Base-by-base conservation (phyloP, 2,888 invertebrate species). In the Luffia ferchaultella region DNA sequence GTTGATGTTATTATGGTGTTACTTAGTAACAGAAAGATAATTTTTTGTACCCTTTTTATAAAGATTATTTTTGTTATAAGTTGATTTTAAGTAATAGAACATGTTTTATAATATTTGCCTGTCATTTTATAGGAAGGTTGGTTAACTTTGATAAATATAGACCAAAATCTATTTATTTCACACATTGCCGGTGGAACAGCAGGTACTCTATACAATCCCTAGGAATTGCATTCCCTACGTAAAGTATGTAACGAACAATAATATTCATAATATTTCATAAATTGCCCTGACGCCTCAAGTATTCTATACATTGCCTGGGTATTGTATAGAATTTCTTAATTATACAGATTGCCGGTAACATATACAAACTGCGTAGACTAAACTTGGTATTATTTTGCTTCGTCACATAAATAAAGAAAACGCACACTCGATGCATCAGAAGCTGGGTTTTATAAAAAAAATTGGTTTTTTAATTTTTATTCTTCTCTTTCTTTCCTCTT, bases 81-180 rank as follows among this genome's bases (percentile, higher is more conserved):
- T 16, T 45, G 46, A 45, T 45, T 45, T 45, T 18, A 19, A 45
- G 18, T 17, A 45, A 18, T 7, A 7, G n/a, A 7, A 7, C 3
- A 15, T 43, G 43, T 43, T 43, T 43, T 17, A n/a, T n/a, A n/a
- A n/a, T n/a, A 43, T 18, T 43, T 43, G 43, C 15, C 43, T n/a
- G 20, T 45, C 46, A 45, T 45, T 7, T 45, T 45, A 45, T 45
- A 45, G 46, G 46, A 16, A 17, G 46, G 46, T 18, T 42, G 43
- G 43, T 18, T 45, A 18, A 45, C 18, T 9, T 15, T 43, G 43
- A 43, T 18, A 43, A 43, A 43, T 43, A 17, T n/a, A 43, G n/a
- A 15, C 18, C 43, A 16, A 43, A 43, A 43, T 43, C 18, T 16
- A 43, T n/a, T n/a, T n/a, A n/a, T 18, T 43, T 43, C 43, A 43